A percentile compares a stretch with the other conserved stretches of the same genome.
Evolutionary conservation across 2,888 invertebrate species (phyloP).

Genomic region (Gastrophysa polygoni): DNA sequence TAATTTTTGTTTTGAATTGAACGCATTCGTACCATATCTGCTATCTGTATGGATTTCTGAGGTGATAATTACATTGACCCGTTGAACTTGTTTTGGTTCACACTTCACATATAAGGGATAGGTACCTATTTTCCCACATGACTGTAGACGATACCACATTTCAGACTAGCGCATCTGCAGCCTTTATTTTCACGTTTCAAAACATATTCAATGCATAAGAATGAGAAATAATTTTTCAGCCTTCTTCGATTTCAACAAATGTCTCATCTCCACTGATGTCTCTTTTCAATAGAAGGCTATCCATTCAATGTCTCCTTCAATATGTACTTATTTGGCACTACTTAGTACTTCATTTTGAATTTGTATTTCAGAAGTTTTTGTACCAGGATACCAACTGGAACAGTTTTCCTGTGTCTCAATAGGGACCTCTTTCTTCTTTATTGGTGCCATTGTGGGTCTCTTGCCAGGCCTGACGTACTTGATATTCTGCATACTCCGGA

Average conservation of each 20-base stretch:
- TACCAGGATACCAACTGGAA: slow-evolving; percentile 28
- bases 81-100: slow-evolving; percentile 15
- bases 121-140: slow-evolving; percentile 16
- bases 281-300: no score
- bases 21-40: not conserved
- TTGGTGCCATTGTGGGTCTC: slow-evolving; percentile 47
- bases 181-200: no score
- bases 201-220: no score
- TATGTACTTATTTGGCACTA: no score
- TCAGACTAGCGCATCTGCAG: not conserved
- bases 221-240: no score
- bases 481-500: slow-evolving; percentile 46
- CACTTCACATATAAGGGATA: slow-evolving; percentile 9
- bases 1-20: not conserved
- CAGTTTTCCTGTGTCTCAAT: slow-evolving; percentile 38
- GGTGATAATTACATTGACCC: slow-evolving; percentile 12
- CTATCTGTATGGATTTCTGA: slow-evolving; percentile 8
- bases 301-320: no score
- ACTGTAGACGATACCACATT: slow-evolving; percentile 10
- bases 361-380: slow-evolving; percentile 34
- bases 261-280: no score
- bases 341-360: slow-evolving; percentile 7
- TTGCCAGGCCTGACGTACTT: slow-evolving; percentile 48
- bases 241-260: no score
- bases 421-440: slow-evolving; percentile 41